These are phyloP conservation scores for Apodemus speciosus DNA, from an alignment of 2,113 vertebrate genomes.

Conservation along the genomic window DNA sequence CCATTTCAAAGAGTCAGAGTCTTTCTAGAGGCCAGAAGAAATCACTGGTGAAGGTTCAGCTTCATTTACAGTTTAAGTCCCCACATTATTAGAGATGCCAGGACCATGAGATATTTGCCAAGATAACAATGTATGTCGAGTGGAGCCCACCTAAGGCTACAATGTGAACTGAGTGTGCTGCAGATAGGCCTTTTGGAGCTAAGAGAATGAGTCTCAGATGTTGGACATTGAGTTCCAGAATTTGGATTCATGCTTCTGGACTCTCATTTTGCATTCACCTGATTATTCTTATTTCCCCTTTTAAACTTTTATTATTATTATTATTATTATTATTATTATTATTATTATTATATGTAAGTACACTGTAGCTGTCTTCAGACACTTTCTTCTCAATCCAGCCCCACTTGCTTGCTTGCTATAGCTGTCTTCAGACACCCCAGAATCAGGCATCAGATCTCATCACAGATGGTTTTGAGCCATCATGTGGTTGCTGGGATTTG, in stretches of 20 bases:
- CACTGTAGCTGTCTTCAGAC: too few relatives aligned
- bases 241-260: not conserved
- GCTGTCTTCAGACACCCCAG: too few relatives aligned
- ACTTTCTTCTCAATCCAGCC: too few relatives aligned
- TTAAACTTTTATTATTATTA: too few relatives aligned
- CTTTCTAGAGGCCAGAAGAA: not conserved
- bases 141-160: not conserved
- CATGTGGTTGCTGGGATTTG: too few relatives aligned
- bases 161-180: not conserved
- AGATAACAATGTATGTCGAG: not conserved
- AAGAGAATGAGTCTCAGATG: not conserved
- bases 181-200: not conserved
- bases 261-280: not conserved
- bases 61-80: not conserved
- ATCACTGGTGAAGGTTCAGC: not conserved
- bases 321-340: too few relatives aligned
- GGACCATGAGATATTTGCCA: not conserved
- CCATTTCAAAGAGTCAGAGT: not conserved
- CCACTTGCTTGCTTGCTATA: too few relatives aligned
- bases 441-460: too few relatives aligned
- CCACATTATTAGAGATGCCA: not conserved
- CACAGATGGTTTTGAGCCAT: too few relatives aligned
- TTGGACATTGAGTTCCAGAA: not conserved
- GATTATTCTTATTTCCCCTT: too few relatives aligned
- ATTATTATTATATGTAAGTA: too few relatives aligned